A percentile compares a stretch with the other conserved stretches of the same genome.
phyloP scores from a whole-genome alignment of 2,113 vertebrate species.

The Arenaria interpres region DNA sequence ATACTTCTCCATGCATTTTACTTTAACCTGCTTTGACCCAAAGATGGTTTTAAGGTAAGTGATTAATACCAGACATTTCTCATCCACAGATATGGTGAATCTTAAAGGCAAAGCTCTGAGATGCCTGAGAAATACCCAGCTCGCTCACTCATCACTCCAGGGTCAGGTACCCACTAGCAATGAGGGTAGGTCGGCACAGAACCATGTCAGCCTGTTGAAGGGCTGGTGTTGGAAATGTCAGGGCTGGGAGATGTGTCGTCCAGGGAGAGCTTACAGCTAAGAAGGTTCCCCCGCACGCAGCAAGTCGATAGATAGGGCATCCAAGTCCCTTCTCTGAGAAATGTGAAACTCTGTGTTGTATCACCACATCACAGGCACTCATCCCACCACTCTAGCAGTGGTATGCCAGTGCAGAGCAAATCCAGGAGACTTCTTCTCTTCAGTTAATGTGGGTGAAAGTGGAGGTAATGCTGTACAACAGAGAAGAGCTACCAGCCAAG shows the following conservation, averaged over 20 bases:
- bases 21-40: neutral
- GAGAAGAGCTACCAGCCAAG: neutral
- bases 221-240: neutral
- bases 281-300: neutral
- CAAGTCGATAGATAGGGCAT: rapidly evolving
- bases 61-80: neutral
- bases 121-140: neutral
- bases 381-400: neutral
- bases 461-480: neutral
- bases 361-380: neutral
- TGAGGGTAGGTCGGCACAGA: neutral
- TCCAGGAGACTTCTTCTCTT: neutral
- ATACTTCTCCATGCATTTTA: neutral
- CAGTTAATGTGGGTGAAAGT: neutral
- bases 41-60: neutral
- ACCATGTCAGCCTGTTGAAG: neutral
- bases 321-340: neutral
- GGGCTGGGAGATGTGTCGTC: neutral
- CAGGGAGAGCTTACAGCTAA: neutral
- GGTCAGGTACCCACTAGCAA: neutral
- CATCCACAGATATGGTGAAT: neutral
- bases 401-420: neutral
- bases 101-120: neutral
- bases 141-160: neutral
- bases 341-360: neutral